These are phyloP conservation scores for Cebuella pygmaea DNA, from an alignment of 2,797 vertebrate species.

Conservation along the genomic window DNA sequence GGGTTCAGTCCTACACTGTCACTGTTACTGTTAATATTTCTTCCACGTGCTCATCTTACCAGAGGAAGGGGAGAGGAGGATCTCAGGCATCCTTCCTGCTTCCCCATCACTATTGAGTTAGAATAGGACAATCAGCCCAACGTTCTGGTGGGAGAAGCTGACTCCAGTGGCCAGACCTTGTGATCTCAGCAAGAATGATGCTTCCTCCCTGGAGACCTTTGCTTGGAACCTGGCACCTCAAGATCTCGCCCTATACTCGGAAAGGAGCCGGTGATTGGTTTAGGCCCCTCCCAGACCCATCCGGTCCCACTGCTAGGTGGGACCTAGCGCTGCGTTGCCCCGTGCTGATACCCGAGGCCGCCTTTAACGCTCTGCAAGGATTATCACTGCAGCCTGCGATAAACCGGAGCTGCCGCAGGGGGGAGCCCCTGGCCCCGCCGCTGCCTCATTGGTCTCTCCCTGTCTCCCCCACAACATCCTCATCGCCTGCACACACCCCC, in stretches of 20 bases:
- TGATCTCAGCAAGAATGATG: not conserved
- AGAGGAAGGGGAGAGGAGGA: not conserved
- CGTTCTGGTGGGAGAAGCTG: slow-evolving; percentile 17
- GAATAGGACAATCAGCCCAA: not conserved
- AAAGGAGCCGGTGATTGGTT: not conserved
- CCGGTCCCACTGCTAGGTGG: slow-evolving; percentile 76
- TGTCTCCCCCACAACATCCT: slow-evolving; percentile 74
- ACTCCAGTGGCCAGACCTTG: not conserved
- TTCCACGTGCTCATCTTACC: not conserved
- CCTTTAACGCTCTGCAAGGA: slow-evolving; percentile 86
- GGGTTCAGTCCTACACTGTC: not conserved
- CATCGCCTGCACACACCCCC: slow-evolving; percentile 81
- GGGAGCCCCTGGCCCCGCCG: slow-evolving; percentile 72
- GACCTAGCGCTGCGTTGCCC: slow-evolving; percentile 38
- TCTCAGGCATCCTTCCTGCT: not conserved
- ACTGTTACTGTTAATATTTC: not conserved
- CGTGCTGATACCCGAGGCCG: slow-evolving; percentile 77
- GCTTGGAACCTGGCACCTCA: not conserved
- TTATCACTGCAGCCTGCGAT: slow-evolving; percentile 86
- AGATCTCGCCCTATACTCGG: not conserved
- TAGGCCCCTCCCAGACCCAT: not conserved
- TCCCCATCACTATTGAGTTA: not conserved
- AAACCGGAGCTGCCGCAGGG: slow-evolving; percentile 85
- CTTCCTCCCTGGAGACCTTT: slow-evolving; percentile 43
- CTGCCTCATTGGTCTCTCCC: slow-evolving; percentile 71